Conservation (phyloP, 1,140 invertebrate species). For the Euura saliciscinereae region DNA sequence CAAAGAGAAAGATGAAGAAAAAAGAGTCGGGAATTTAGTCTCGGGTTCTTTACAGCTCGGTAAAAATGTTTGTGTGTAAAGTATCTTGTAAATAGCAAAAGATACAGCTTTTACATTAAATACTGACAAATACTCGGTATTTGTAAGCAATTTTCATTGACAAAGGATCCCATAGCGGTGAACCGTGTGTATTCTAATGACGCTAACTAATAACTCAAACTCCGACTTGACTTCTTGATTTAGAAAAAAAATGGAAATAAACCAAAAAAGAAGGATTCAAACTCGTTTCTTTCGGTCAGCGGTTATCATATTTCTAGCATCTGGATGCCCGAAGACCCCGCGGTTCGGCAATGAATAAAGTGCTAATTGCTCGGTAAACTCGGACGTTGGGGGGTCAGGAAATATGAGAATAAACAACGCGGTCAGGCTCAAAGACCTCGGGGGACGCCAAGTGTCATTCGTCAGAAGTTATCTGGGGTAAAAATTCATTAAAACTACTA, state of each 20-base stretch:
- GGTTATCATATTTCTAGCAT: slow-evolving; percentile 3
- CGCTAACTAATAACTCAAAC: not conserved
- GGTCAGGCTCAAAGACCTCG: not conserved
- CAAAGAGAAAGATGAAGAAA: too few species aligned
- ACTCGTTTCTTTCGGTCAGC: not conserved
- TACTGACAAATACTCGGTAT: not conserved
- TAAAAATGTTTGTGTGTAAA: not conserved
- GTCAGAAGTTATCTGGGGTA: not conserved
- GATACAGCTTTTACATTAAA: not conserved
- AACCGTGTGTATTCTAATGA: not conserved
- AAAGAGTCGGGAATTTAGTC: too few species aligned
- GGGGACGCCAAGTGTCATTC: not conserved
- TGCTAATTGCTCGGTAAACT: not conserved
- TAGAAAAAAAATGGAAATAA: not conserved
- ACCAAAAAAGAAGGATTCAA: too few species aligned
- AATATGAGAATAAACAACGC: not conserved
- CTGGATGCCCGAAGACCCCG: not conserved
- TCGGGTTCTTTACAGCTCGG: too few species aligned
- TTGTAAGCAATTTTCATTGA: not conserved
- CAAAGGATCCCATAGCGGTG: not conserved
- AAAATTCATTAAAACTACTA: too few species aligned
- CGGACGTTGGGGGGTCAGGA: not conserved
- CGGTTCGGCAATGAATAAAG: not conserved
- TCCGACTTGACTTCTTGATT: not conserved
- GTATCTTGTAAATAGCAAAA: not conserved